Percentiles rank a stretch among this genome's conserved stretches.
phyloP scores from a whole-genome alignment of 2,888 invertebrate genomes.

The Ophioninae sp. region DNA sequence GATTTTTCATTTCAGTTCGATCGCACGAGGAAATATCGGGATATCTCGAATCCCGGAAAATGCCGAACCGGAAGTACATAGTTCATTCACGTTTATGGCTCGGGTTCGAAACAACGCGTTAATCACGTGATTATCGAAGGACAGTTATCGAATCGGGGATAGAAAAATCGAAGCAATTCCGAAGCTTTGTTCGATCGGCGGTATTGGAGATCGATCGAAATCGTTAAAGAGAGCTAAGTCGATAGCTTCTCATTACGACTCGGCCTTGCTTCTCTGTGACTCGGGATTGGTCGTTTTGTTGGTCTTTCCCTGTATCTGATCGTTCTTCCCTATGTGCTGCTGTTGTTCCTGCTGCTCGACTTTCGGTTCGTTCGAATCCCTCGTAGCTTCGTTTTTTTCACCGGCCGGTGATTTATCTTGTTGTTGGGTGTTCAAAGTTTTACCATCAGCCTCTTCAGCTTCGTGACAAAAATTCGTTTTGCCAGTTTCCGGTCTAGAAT shows the following conservation, averaged over 20 bases:
- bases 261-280: constrained; percentile 72
- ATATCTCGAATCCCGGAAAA: too few species aligned
- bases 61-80: too few species aligned
- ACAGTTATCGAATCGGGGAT: too few species aligned
- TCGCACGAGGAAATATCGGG: too few species aligned
- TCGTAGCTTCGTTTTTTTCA: constrained; percentile 52
- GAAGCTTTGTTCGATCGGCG: too few species aligned
- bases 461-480: constrained; percentile 39
- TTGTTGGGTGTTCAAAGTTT: constrained; percentile 15
- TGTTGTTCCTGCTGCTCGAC: constrained; percentile 66
- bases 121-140: too few species aligned
- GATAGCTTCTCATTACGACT: constrained; percentile 72
- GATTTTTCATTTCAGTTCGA: too few species aligned
- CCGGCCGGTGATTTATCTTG: constrained; percentile 27
- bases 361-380: constrained; percentile 63
- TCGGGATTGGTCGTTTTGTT: constrained; percentile 69
- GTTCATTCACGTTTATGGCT: too few species aligned
- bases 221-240: not conserved
- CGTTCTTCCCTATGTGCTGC: constrained; percentile 67
- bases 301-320: constrained; percentile 71
- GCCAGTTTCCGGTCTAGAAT: constrained; percentile 40
- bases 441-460: constrained; percentile 46
- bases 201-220: not conserved
- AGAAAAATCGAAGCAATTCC: too few species aligned
- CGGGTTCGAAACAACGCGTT: too few species aligned